Conservation (phyloP, 2,113 vertebrate genomes). For the Tyto alba region DNA sequence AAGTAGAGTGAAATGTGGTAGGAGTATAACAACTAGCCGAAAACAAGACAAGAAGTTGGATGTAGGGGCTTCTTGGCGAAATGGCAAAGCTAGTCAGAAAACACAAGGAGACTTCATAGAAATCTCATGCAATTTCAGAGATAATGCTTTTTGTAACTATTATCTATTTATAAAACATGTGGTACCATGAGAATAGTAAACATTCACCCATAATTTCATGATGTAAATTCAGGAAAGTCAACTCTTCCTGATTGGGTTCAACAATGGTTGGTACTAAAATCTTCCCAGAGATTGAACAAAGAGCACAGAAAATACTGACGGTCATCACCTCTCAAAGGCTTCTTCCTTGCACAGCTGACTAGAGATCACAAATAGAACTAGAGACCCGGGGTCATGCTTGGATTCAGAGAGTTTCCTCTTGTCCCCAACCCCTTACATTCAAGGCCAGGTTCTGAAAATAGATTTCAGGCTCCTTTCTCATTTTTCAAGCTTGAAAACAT, state of each 20-base stretch:
- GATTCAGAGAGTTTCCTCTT: neutral
- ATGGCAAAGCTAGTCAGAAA: neutral
- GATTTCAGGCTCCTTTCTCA: neutral
- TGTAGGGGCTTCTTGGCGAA: neutral
- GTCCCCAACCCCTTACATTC: neutral
- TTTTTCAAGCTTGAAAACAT: neutral
- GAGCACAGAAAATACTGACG: accelerated
- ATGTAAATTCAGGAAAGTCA: neutral
- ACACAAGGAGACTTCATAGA: neutral
- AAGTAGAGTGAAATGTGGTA: neutral
- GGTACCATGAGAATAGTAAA: neutral
- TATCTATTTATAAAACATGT: neutral
- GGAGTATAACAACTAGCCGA: neutral
- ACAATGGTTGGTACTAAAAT: neutral
- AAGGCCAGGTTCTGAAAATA: neutral
- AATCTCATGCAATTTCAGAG: neutral
- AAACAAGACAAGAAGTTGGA: neutral
- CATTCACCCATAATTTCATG: neutral
- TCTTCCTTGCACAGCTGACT: neutral
- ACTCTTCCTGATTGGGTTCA: accelerated
- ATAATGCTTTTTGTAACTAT: neutral
- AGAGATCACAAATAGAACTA: neutral
- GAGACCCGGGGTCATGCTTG: neutral
- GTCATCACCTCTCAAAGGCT: neutral
- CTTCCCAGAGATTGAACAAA: neutral